These are phyloP conservation scores for Steatornis caripensis DNA, from an alignment of 2,113 vertebrate genomes.

Conservation along the genomic window DNA sequence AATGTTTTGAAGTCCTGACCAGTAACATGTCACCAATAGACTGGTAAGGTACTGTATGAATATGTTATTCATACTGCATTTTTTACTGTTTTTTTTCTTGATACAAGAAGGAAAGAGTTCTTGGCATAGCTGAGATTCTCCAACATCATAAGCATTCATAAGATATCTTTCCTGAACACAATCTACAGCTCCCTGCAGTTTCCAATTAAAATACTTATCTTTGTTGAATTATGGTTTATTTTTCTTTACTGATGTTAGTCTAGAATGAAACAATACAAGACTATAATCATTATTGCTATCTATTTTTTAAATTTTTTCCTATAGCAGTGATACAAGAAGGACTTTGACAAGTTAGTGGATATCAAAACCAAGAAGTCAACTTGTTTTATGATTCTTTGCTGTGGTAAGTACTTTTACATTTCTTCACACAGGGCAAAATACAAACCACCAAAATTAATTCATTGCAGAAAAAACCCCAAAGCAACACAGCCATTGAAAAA, in stretches of 20 bases:
- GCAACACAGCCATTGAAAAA: neutral
- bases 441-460: neutral
- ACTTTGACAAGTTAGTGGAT: neutral
- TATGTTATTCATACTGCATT: neutral
- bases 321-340: neutral
- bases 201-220: neutral
- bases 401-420: neutral
- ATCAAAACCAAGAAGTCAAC: neutral
- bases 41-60: neutral
- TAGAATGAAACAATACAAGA: neutral
- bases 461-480: neutral
- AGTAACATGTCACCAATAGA: neutral
- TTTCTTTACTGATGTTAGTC: neutral
- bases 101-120: neutral
- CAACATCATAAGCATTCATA: neutral
- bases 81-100: neutral
- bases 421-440: neutral
- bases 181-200: neutral
- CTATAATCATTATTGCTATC: neutral
- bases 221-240: constrained; percentile 17
- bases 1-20: neutral
- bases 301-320: neutral
- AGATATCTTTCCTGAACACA: neutral
- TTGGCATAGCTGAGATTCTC: neutral
- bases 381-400: neutral